Percentiles rank a stretch among this genome's conserved stretches.
These are phyloP conservation scores for Thomomys bottae DNA, from an alignment of 2,113 vertebrate genomes.

Conservation along the genomic window DNA sequence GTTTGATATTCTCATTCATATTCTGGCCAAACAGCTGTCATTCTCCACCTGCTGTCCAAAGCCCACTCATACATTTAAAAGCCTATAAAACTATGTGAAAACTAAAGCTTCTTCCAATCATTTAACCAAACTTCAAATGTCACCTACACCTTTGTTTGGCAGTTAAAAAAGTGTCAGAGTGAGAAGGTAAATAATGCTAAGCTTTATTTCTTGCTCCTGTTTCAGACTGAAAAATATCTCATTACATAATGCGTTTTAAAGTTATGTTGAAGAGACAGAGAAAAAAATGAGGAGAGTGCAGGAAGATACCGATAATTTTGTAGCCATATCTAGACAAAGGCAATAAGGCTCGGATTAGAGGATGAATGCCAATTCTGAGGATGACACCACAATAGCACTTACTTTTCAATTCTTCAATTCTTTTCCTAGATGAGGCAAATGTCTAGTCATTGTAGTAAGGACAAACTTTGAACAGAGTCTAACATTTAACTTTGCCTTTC, in stretches of 20 bases:
- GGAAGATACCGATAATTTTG: neutral
- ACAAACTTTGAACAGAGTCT: neutral
- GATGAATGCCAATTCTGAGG: neutral
- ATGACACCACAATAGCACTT: neutral
- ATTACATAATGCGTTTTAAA: neutral
- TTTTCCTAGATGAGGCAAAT: neutral
- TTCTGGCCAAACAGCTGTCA: constrained; percentile 63
- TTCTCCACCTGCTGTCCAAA: constrained; percentile 69
- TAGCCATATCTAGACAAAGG: neutral
- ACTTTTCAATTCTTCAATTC: neutral
- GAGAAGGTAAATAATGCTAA: constrained; percentile 64
- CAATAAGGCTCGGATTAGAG: neutral
- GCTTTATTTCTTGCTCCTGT: constrained; percentile 34
- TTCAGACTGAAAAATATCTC: constrained; percentile 27
- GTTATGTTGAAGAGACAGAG: neutral
- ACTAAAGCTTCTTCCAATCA: constrained; percentile 54
- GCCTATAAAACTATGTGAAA: constrained; percentile 42
- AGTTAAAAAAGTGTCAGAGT: constrained; percentile 46
- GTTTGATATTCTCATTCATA: constrained; percentile 56
- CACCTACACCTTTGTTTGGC: constrained; percentile 67
- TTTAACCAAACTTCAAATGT: constrained; percentile 72
- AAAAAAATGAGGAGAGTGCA: neutral
- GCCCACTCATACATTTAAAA: constrained; percentile 70
- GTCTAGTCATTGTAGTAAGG: neutral
- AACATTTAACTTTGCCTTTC: neutral